phyloP scores from a whole-genome alignment of 2,888 invertebrate species.

The Platycnemis pennipes region DNA sequence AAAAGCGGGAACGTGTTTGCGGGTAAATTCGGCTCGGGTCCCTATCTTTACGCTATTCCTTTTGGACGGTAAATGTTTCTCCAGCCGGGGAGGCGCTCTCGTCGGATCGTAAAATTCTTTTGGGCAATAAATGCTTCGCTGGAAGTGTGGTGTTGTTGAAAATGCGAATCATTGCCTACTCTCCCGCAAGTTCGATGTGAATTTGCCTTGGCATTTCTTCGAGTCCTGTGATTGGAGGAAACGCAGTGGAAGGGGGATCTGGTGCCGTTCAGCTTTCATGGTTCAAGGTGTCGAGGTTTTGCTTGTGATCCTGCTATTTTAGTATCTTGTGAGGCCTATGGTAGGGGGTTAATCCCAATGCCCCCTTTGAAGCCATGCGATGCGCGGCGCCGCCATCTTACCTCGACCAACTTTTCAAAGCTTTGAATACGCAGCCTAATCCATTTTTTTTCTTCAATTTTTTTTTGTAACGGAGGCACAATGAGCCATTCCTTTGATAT shows the following conservation, averaged over 20 bases:
- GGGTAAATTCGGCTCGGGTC: background rate
- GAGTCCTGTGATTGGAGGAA: background rate
- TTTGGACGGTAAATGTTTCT: background rate
- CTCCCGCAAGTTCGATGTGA: background rate
- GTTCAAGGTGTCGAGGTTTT: background rate
- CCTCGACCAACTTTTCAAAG: too few relatives aligned
- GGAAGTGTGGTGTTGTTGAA: background rate
- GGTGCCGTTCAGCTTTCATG: background rate
- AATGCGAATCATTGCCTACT: background rate
- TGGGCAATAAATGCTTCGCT: background rate
- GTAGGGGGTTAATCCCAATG: too few relatives aligned
- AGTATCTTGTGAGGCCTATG: too few relatives aligned
- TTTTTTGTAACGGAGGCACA: too few relatives aligned
- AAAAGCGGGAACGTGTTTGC: background rate
- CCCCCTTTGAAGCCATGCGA: too few relatives aligned
- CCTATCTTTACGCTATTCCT: too few relatives aligned
- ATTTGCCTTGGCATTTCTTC: background rate
- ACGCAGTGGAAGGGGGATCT: background rate
- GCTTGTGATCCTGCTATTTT: too few relatives aligned
- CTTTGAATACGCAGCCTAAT: too few relatives aligned
- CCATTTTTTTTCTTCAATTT: too few relatives aligned
- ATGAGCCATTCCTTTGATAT: too few relatives aligned
- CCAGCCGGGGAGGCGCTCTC: background rate
- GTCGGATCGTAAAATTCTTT: constrained; percentile 9
- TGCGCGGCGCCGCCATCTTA: too few relatives aligned